Conservation (phyloP, 2,113 vertebrate genomes). For the Rhadina sibilatrix region DNA sequence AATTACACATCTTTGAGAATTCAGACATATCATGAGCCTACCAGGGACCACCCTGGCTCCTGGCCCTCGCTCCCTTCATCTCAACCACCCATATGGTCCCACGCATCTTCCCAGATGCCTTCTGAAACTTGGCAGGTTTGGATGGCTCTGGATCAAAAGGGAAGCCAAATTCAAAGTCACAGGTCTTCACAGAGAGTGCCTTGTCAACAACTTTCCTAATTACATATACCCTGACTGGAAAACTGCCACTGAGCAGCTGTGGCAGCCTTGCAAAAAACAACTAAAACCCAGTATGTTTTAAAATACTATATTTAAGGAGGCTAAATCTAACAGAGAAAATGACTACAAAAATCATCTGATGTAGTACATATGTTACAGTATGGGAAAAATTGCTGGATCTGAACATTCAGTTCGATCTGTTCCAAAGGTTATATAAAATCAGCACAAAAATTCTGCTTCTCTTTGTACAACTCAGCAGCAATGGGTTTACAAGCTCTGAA, state of each 20-base stretch:
- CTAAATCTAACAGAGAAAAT: background rate
- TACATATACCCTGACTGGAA: background rate
- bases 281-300: background rate
- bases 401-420: background rate
- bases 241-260: background rate
- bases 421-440: background rate
- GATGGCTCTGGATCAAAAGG: background rate
- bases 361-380: background rate
- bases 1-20: background rate
- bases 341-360: background rate
- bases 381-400: background rate
- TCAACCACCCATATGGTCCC: background rate
- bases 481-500: background rate
- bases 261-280: background rate
- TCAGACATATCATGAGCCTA: rapidly evolving
- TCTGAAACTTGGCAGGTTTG: background rate
- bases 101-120: rapidly evolving
- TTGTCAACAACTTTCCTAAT: background rate
- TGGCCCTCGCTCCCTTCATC: background rate
- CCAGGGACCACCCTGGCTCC: background rate
- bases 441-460: background rate
- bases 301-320: background rate
- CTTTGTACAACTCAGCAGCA: background rate
- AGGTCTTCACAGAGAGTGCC: background rate
- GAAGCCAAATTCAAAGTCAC: background rate